Conservation (phyloP, 2,797 vertebrate genomes). For the Enteromius treurensis region DNA sequence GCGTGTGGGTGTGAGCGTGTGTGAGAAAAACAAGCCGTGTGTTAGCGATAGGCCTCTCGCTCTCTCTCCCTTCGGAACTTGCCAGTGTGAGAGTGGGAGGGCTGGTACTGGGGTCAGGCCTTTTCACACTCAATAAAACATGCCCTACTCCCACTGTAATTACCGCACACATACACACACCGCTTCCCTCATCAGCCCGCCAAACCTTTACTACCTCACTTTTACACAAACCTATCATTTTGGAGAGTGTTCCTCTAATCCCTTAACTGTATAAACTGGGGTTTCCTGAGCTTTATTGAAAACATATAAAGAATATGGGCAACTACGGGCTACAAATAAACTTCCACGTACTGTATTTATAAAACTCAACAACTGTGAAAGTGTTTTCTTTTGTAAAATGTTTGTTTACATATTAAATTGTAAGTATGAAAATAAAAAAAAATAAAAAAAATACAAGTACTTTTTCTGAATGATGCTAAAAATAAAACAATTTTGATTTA, state of each 20-base stretch:
- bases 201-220: slow-evolving; percentile 52
- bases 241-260: slow-evolving; percentile 49
- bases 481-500: not conserved
- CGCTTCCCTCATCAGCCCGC: slow-evolving; percentile 31
- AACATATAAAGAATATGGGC: slow-evolving; percentile 21
- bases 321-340: not conserved
- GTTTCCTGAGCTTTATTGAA: slow-evolving; percentile 27
- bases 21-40: slow-evolving; percentile 58
- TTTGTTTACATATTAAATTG: not conserved
- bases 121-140: slow-evolving; percentile 80
- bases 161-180: slow-evolving; percentile 66
- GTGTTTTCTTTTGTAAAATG: not conserved
- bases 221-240: slow-evolving; percentile 53
- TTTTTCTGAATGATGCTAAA: not conserved
- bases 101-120: slow-evolving; percentile 71
- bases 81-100: slow-evolving; percentile 64
- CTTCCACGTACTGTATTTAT: not conserved
- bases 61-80: slow-evolving; percentile 55
- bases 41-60: slow-evolving; percentile 48
- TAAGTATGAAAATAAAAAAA: not conserved
- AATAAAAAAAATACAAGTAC: not conserved
- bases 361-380: slow-evolving; percentile 4
- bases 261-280: slow-evolving; percentile 40
- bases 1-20: slow-evolving; percentile 18
- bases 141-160: slow-evolving; percentile 74